Base-by-base conservation (phyloP, 1,140 invertebrate genomes). In the Heliconius hewitsoni region DNA sequence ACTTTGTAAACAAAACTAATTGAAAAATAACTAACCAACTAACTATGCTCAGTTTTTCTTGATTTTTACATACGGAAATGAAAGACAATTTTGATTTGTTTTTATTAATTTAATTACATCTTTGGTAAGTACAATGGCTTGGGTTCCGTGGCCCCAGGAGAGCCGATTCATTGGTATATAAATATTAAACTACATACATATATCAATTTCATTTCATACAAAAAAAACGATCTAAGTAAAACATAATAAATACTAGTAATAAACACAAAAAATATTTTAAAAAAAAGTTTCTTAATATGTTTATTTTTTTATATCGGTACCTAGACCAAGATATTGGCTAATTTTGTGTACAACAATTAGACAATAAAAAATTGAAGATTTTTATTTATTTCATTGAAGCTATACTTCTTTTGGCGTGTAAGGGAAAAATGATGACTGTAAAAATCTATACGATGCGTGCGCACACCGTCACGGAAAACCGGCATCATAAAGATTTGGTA, bases 91-190 rank as follows among this genome's bases (percentile, higher is more conserved):
- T 66, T 18, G 11, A 66, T 27, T 30, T 66, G 60, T 66, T 66
- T 60, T 66, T 66, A 66, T 66, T 66, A 72, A 71, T 87, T 90
- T 86, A 87, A 88, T 89, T 86, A 89, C 82, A 90, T 92, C 90
- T 93, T 93, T 93, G 91, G 91, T 93, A 93, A 91, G 90, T 92
- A 90, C 90, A 93, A 91, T 91, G 88, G 89, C 88, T 88, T 87
- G 81, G 81, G 87, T 88, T 86, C 73, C 27, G 76, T 84, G 78
- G 79, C 79, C 79, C 79, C 79, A 50, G 79, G 74, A 76, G 34
- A 80, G 73, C 77, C 75, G 55, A 75, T 80, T 80, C 74, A 76
- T 80, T 80, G 78, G 78, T 76, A 79, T 70, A 76, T 19, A 52
- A 27, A 23, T 60, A 30, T 66, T 66, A 66, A 16, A 66, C 23